These are phyloP conservation scores for Protobothrops mucrosquamatus DNA, from an alignment of 2,113 vertebrate genomes.

Conservation along the genomic window DNA sequence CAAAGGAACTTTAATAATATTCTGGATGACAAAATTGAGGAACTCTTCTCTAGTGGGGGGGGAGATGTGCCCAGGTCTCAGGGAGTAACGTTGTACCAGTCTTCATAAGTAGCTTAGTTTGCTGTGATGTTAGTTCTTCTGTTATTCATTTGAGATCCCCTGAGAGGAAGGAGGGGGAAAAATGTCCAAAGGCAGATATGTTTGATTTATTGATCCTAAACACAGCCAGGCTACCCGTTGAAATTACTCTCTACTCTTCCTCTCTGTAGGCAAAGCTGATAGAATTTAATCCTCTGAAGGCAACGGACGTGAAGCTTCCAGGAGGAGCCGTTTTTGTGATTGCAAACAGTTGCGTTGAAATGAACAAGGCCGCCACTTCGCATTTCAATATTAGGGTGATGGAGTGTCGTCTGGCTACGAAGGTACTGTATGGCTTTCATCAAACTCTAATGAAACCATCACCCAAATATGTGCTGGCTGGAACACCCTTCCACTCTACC, in stretches of 20 bases:
- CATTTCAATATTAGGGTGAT: constrained; percentile 95
- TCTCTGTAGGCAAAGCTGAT: constrained; percentile 91
- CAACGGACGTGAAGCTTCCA: constrained; percentile 89
- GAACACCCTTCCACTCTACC: constrained; percentile 34
- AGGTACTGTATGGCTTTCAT: constrained; percentile 77
- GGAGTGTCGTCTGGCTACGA: constrained; percentile 89
- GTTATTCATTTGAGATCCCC: constrained; percentile 37
- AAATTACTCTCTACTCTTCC: constrained; percentile 52
- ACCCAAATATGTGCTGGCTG: constrained; percentile 47
- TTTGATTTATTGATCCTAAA: constrained; percentile 57
- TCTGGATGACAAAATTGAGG: constrained; percentile 43
- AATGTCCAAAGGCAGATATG: constrained; percentile 35
- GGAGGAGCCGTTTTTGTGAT: constrained; percentile 90
- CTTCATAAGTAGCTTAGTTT: constrained; percentile 36
- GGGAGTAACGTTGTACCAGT: constrained; percentile 32
- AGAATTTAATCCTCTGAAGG: constrained; percentile 89
- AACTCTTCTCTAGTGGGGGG: constrained; percentile 35
- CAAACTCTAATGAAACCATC: constrained; percentile 60
- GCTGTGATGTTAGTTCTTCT: constrained; percentile 45
- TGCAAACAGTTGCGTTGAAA: constrained; percentile 92
- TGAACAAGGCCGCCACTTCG: constrained; percentile 96
- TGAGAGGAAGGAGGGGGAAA: background rate
- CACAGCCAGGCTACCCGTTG: constrained; percentile 46
- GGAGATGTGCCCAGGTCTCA: constrained; percentile 23
- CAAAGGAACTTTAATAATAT: background rate